These are phyloP conservation scores for Acronicta alni DNA, from an alignment of 2,888 invertebrate genomes.

Conservation along the genomic window DNA sequence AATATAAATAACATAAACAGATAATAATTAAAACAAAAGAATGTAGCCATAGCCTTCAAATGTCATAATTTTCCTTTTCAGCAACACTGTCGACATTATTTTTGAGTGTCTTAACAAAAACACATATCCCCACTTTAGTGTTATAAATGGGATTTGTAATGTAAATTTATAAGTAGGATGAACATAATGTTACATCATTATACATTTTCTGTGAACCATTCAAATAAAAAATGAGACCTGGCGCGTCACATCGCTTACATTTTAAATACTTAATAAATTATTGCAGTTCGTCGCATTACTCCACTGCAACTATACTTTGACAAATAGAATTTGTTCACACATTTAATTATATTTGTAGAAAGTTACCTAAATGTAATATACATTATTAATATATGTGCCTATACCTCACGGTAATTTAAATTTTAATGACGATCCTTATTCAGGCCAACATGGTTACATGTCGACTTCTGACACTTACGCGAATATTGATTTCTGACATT, in stretches of 20 bases:
- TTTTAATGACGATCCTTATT: too few relatives aligned
- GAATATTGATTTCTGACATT: too few relatives aligned
- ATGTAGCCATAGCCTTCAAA: too few relatives aligned
- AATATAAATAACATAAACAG: too few relatives aligned
- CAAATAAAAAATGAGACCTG: constrained; percentile 21
- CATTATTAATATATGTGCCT: too few relatives aligned
- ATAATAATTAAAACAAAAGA: not conserved
- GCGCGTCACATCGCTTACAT: constrained; percentile 1
- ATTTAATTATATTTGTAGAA: too few relatives aligned
- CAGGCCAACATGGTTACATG: too few relatives aligned
- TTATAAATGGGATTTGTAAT: constrained; percentile 39
- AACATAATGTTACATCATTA: constrained; percentile 31
- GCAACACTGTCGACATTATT: constrained; percentile 32
- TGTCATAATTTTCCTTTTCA: constrained; percentile 11
- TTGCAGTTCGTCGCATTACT: not conserved
- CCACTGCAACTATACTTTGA: too few relatives aligned
- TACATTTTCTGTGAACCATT: constrained; percentile 27
- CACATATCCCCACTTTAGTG: constrained; percentile 37
- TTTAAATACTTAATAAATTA: constrained; percentile 5
- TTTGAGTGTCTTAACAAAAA: constrained; percentile 50
- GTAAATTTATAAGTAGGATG: constrained; percentile 31
- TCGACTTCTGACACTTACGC: too few relatives aligned
- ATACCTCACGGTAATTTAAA: too few relatives aligned
- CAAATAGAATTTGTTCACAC: too few relatives aligned
- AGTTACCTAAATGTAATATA: too few relatives aligned